phyloP scores from a whole-genome alignment of 2,888 invertebrate species.

The Scaptodrosophila latifasciaeformis region DNA sequence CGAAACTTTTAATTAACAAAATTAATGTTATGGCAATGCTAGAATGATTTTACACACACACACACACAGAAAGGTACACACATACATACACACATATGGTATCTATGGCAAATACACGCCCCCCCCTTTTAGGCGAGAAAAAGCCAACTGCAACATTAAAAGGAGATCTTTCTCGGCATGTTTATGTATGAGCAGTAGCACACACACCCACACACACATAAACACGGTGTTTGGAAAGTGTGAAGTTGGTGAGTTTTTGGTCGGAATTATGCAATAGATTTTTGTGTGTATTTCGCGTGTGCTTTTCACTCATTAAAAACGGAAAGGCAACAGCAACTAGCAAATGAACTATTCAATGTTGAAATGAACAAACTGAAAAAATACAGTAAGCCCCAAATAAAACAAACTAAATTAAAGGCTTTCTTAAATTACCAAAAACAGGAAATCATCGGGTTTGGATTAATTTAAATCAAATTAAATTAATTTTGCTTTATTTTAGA shows the following conservation, averaged over 20 bases:
- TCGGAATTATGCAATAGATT: slow-evolving; percentile 6
- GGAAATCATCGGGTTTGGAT: too few species aligned
- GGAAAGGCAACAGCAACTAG: slow-evolving; percentile 17
- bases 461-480: too few species aligned
- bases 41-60: slow-evolving; percentile 5
- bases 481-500: too few species aligned
- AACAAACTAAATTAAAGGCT: too few species aligned
- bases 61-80: slow-evolving; percentile 2
- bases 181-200: slow-evolving; percentile 52
- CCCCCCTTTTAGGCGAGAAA: slow-evolving; percentile 14
- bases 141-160: slow-evolving; percentile 34
- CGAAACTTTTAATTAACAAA: slow-evolving; percentile 67
- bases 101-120: not conserved
- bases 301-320: slow-evolving; percentile 30
- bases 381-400: too few species aligned
- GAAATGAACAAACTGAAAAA: too few species aligned
- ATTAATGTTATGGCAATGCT: slow-evolving; percentile 62
- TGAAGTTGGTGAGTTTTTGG: too few species aligned
- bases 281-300: not conserved
- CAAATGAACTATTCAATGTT: not conserved
- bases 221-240: too few species aligned
- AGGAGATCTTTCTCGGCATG: slow-evolving; percentile 32
- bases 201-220: not conserved
- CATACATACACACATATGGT: slow-evolving; percentile 1
- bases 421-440: too few species aligned